Base-by-base conservation (phyloP, 2,888 invertebrate species). In the Sphaerophoria taeniata region DNA sequence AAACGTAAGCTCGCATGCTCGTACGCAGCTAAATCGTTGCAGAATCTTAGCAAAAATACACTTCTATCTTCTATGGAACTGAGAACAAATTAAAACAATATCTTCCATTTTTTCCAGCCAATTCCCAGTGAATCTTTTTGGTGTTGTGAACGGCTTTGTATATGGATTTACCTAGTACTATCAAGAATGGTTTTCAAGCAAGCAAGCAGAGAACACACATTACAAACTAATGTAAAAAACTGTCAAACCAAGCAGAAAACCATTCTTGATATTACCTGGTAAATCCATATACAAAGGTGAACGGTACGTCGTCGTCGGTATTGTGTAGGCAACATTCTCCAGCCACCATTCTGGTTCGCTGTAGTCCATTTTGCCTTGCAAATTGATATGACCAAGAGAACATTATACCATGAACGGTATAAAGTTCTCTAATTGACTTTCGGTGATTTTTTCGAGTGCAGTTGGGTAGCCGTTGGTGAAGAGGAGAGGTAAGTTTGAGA, bases 341-440 rank as follows among this genome's bases (percentile, higher is more conserved):
- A 95, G 95, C 95, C 95, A 95, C 95, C 95, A 95, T 85, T 94
- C 94, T 24, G 95, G 95, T 89, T 94, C 93, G 87, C 90, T 88
- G 88, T 92, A 90, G 91, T 93, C 91, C 55, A 90, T 89, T 89
- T 90, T 90, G 70, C 89, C 90, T 78, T 91, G 91, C 77, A 91
- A 88, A 79, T 93, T 92, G 75, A 94, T 94, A 89, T 95, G 94
- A 63, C 95, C 95, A 92, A 95, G 93, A 60, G 95, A 95, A 92
- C 95, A 95, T 90, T 95, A 95, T 88, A 95, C 95, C 95, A 95
- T 95, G 90, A 95, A 95, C 87, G 95, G 94, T 89, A 95, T 94
- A 90, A 95, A 95, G 88, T 93, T 94, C 92, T 95, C 95, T 88
- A 95, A 91, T 90, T 95, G 94, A 75, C 91, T 92, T 90, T 94